Evolutionary conservation across 2,888 invertebrate species (phyloP), one percentile per base, ranked within the genome.

Genomic region (Parnassius smintheus): DNA sequence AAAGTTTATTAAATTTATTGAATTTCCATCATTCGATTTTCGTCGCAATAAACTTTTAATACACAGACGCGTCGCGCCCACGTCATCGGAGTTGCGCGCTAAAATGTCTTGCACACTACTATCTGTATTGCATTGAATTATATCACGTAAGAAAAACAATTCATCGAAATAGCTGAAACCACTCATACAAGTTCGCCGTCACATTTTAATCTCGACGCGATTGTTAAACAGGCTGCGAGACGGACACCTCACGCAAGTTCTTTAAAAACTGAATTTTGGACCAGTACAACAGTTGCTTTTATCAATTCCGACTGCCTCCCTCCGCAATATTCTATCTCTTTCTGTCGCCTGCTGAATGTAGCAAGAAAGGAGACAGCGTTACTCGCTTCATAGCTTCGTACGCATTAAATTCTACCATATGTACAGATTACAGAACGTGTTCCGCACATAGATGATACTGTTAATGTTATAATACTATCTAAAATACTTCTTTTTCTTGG

Each of bases 241-340:
- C 76, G 79, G 78, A 76, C 76, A 68, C 79, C 75, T 71, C 78
- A 72, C 82, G 78, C 75, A 75, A 69, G 82, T 79, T 83, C 80
- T 80, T 78, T 81, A 80, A 72, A 83, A 85, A 91, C 91, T 91
- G 86, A 91, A 83, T 86, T 88, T 87, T 85, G 78, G 84, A 80
- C 75, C 80, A 79, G 85, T 82, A 81, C 83, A 83, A 85, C 87
- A 82, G 88, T 90, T 86, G 91, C 85, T 91, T 91, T 88, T 91
- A 91, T 91, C 87, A 91, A 86, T 85, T 88, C 87, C 81, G 72
- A 71, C 77, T 77, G 68, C 63, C 77, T 71, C 81, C 82, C 87
- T 86, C 86, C 85, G 65, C 64, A 50, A 52, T 53, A 62, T 25
- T 67, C 74, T 69, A 68, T 90, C 89, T 85, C 89, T 71, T 76